Evolutionary conservation across 2,113 vertebrate genomes (phyloP).

Genomic region (Crocuta crocuta): DNA sequence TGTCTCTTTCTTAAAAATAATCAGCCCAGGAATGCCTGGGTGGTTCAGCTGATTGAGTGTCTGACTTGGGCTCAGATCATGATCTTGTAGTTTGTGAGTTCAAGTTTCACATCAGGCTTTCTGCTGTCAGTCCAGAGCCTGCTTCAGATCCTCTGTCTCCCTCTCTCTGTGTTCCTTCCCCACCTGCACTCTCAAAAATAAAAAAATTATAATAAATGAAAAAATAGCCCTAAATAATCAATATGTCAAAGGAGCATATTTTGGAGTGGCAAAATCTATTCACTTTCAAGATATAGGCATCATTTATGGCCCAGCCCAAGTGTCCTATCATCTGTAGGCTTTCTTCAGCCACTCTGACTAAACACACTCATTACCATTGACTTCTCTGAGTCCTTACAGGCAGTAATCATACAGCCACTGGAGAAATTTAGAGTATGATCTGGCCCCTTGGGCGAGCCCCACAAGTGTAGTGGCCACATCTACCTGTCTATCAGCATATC

Average conservation of each 20-base stretch:
- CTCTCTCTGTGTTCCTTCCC: no score
- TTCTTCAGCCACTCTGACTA: background rate
- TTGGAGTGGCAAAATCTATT: background rate
- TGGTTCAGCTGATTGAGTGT: no score
- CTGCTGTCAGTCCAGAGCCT: no score
- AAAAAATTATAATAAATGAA: no score
- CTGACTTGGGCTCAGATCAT: no score
- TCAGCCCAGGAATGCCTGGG: no score
- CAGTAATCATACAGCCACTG: background rate
- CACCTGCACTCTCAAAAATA: no score
- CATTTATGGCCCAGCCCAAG: background rate
- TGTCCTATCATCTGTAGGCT: background rate
- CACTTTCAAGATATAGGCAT: background rate
- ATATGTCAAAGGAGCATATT: background rate
- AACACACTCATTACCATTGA: background rate
- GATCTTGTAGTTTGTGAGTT: no score
- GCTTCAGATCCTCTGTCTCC: no score
- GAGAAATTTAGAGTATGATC: background rate
- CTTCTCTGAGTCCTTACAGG: background rate
- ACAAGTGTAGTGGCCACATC: background rate
- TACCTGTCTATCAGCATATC: background rate
- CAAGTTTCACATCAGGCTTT: no score
- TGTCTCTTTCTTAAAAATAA: background rate
- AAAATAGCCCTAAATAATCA: background rate
- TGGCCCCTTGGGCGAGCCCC: background rate